Base-by-base conservation (phyloP, 2,888 invertebrate genomes). In the Mimumesa dahlbomi region DNA sequence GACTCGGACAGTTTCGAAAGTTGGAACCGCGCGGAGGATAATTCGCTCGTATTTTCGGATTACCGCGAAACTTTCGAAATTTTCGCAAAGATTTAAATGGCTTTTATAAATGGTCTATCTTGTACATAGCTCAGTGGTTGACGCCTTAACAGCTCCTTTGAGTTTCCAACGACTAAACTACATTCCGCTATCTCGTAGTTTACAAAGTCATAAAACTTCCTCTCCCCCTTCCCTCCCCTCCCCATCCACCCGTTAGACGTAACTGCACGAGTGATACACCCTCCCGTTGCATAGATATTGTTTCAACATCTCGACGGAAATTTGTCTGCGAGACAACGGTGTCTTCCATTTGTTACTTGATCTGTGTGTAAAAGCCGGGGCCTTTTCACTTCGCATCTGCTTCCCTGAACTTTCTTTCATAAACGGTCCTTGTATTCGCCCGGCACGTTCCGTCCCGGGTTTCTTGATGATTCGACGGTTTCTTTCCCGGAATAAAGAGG, bases 401-500 rank as follows among this genome's bases (percentile, higher is more conserved):
- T 48, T 31, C 45, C 22, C 11, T 38, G n/a, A 29, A 19, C 9
- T 43, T 38, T 68, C 9, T 43, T 38, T 68, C 52, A 52, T 68
- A 63, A 68, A 57, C 34, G 19, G n/a, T 9, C 1, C n/a, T n/a
- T 34, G 3, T 7, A 9, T n/a, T n/a, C 34, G 34, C 34, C n/a
- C n/a, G n/a, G 34, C n/a, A 36, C 40, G 53, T 43, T 6, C 11
- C 25, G 43, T 63, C 42, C 34, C 38, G 25, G 46, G 9, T 46
- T 46, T 46, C 25, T 34, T 52, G 57, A 25, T 46, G 46, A 29
- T 63, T 63, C 57, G 56, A 52, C 48, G 57, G 42, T 21, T 50
- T 59, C 54, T 54, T 50, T 3, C 13, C n/a, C 6, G 7, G 22
- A 63, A 52, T 42, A 64, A 57, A 36, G 25, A 34, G 14, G 13